phyloP scores from a whole-genome alignment of 2,888 invertebrate genomes.

The Cetonia aurata region DNA sequence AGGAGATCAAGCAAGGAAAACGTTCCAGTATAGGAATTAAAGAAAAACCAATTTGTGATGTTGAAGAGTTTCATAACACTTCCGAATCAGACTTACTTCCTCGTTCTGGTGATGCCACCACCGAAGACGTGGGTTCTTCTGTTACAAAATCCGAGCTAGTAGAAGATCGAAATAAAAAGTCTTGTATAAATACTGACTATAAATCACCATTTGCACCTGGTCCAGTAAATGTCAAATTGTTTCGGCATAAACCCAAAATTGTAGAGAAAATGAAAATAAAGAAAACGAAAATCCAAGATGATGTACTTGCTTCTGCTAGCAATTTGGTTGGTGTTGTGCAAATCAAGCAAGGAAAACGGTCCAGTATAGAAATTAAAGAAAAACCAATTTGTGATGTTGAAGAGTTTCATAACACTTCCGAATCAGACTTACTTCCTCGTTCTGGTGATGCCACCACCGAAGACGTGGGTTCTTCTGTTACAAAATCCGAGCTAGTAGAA shows the following conservation, averaged over 20 bases:
- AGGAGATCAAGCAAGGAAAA: too few relatives aligned
- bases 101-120: too few relatives aligned
- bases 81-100: not conserved
- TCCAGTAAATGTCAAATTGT: conserved; percentile 29
- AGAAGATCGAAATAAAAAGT: conserved; percentile 29
- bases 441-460: too few relatives aligned
- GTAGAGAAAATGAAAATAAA: conserved; percentile 21
- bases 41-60: too few relatives aligned
- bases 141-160: conserved; percentile 35
- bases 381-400: conserved; percentile 1
- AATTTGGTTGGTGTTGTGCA: not conserved
- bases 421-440: too few relatives aligned
- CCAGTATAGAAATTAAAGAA: not conserved
- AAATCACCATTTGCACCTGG: conserved; percentile 41
- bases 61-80: too few relatives aligned
- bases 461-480: not conserved
- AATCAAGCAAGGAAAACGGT: not conserved
- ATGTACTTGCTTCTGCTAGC: not conserved
- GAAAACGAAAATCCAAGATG: not conserved
- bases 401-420: too few relatives aligned
- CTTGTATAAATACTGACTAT: conserved; percentile 12
- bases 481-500: conserved; percentile 35
- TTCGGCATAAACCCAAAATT: conserved; percentile 34
- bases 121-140: not conserved
- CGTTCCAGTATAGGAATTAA: too few relatives aligned